A percentile compares a stretch with the other conserved stretches of the same genome.
phyloP scores from a whole-genome alignment of 2,113 vertebrate genomes.

The Emydura subglobosa region DNA sequence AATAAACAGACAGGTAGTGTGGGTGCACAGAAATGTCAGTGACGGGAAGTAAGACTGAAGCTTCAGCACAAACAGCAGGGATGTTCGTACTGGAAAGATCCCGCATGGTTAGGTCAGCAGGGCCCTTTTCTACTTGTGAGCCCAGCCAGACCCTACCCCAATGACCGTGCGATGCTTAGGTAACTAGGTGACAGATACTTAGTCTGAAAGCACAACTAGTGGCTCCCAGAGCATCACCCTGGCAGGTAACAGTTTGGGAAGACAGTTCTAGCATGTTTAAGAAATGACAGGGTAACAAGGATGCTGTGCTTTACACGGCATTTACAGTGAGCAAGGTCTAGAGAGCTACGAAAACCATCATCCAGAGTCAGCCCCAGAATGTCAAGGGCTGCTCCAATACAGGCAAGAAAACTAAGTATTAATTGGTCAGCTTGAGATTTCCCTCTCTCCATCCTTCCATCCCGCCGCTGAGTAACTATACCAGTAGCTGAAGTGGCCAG shows the following conservation, averaged over 20 bases:
- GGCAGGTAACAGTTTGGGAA: neutral
- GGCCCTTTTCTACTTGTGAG: rapidly evolving
- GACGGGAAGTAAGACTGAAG: neutral
- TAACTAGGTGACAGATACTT: neutral
- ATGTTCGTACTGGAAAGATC: neutral
- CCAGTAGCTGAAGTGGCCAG: neutral
- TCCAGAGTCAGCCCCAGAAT: neutral
- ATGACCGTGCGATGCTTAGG: neutral
- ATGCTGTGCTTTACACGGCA: conserved; percentile 30
- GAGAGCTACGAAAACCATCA: neutral
- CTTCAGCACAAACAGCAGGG: neutral
- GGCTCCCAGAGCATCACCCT: rapidly evolving
- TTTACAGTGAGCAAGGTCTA: conserved; percentile 40
- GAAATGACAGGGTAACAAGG: neutral
- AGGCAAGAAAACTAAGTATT: neutral
- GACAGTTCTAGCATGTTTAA: neutral
- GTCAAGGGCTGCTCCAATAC: conserved; percentile 10
- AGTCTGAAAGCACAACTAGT: neutral
- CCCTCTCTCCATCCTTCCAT: conserved; percentile 15
- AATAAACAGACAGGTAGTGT: neutral
- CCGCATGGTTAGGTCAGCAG: neutral
- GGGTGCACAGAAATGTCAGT: neutral
- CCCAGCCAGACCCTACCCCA: neutral
- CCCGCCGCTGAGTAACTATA: neutral
- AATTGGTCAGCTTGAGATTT: conserved; percentile 27